Evolutionary conservation across 1,140 invertebrate genomes (phyloP).

Genomic region (Solenopsis fugax): DNA sequence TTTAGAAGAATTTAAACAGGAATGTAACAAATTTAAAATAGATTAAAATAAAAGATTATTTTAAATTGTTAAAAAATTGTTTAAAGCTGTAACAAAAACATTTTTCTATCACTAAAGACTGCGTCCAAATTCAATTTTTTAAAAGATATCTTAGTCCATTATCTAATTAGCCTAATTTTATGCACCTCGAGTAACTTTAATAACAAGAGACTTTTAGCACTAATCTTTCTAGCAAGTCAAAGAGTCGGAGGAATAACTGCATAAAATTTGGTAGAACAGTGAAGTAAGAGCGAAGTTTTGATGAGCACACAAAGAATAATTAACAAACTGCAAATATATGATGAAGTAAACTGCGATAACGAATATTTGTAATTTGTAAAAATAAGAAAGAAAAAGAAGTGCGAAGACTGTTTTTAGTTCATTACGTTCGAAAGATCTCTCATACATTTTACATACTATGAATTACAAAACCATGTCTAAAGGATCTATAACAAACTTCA

Average conservation of each 20-base stretch:
- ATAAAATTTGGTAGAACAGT: not conserved
- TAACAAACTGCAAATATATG: not conserved
- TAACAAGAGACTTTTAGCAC: not conserved
- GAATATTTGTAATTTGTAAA: not conserved
- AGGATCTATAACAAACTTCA: conserved; percentile 76
- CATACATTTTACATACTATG: not conserved
- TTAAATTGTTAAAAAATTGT: not conserved
- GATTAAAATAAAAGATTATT: not conserved
- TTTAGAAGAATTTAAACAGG: not conserved
- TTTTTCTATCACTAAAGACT: not conserved
- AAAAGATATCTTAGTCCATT: not conserved
- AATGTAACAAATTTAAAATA: conserved; percentile 14
- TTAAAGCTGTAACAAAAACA: not conserved
- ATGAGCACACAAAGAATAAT: conserved; percentile 15
- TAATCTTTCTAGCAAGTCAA: conserved; percentile 8
- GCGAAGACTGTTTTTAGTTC: not conserved
- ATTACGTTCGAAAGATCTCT: not conserved
- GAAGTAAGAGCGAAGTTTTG: not conserved
- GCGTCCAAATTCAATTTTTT: not conserved
- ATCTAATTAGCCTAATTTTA: not conserved
- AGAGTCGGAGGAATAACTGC: not conserved
- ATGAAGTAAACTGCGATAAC: not conserved
- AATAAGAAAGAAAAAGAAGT: not conserved
- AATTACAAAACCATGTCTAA: conserved; percentile 67
- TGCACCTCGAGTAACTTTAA: not conserved